These are phyloP conservation scores for Romanogobio albipinnatus DNA, from an alignment of 2,113 vertebrate genomes.

Conservation along the genomic window DNA sequence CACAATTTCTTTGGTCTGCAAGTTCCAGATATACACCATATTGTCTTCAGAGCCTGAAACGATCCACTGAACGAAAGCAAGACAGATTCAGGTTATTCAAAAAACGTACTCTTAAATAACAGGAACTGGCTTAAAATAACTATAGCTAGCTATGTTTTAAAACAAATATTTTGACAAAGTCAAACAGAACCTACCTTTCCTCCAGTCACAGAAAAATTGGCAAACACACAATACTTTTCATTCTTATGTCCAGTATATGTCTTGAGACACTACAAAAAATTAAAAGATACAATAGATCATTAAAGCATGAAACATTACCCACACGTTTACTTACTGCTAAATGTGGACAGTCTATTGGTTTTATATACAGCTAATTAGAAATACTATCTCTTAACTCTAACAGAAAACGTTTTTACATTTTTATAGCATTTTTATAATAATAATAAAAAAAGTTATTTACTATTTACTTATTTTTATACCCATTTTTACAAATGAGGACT, in stretches of 20 bases:
- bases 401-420: too few species aligned
- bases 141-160: background rate
- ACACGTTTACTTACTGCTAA: background rate
- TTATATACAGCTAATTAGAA: background rate
- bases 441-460: too few species aligned
- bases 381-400: background rate
- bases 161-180: background rate
- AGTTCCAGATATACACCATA: constrained; percentile 98
- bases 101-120: too few species aligned
- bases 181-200: constrained; percentile 84
- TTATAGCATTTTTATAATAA: too few species aligned
- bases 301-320: background rate
- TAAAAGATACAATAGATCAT: background rate
- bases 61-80: constrained; percentile 85
- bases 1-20: constrained; percentile 99
- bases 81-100: background rate
- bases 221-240: constrained; percentile 99
- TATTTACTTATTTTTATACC: background rate
- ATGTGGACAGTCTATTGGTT: background rate
- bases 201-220: constrained; percentile 97
- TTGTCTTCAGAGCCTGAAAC: constrained; percentile 98
- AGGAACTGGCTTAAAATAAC: background rate
- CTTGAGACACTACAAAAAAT: constrained; percentile 90
- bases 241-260: constrained; percentile 98
- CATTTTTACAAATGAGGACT: background rate